Evolutionary conservation across 2,113 vertebrate species (phyloP), one percentile per base, ranked within the genome.

Genomic region (Colaptes auratus): DNA sequence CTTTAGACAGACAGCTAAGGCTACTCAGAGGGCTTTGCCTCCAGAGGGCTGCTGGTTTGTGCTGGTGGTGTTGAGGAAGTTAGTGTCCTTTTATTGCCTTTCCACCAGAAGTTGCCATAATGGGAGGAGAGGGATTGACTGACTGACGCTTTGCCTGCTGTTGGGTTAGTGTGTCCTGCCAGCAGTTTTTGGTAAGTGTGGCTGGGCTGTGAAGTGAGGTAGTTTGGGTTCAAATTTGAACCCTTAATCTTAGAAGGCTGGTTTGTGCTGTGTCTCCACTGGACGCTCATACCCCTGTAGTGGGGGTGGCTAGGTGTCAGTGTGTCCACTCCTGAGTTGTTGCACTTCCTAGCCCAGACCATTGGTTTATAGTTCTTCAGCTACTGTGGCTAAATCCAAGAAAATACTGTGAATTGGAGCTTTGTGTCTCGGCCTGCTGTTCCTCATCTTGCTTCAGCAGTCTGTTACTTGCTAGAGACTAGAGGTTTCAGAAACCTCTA

Each of bases 291-390:
- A 82, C 8, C 28, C 25, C 19, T 72, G 9, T 52, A 64, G 33
- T 4, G 7, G 48, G 36, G 16, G 9, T 2, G 4, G 52, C 3
- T 3, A 42, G 28, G 46, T 55, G 59, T 25, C 21, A 50, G 21
- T 0, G 0, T 31, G 44, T 61, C 53, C 0, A 0, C 13, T 82
- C 44, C 64, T 31, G 35, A 72, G 53, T 33, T 76, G 18, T 56
- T 82, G 31, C 7, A 5, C 27, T 76, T 69, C 16, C 9, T 31
- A 76, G 39, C 44, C 55, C 23, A 59, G n/a, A 35, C 31, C 8
- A 5, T 25, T 65, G 58, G 33, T 17, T 87, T 73, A 6, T 18
- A 77, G 46, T 36, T 21, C 53, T 87, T 93, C 59, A 90, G 50
- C 30, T 80, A 36, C 39, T 66, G 30, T 17, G 9, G 39, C 35